Evolutionary conservation across 2,888 invertebrate species (phyloP).

Genomic region (Itoplectis maculator): DNA sequence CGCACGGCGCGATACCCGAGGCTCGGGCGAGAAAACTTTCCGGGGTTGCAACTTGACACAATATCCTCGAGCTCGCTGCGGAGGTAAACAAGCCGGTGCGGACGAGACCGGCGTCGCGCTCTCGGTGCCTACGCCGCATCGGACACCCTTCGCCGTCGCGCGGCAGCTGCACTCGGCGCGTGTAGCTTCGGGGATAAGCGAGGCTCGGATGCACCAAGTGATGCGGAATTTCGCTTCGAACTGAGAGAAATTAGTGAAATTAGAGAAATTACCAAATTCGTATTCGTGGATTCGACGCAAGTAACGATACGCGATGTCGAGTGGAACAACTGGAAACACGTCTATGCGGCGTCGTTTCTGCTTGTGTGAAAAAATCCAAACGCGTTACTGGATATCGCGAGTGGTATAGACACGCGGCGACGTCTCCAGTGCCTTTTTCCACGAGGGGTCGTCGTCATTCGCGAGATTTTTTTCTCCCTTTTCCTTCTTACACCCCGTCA

Average conservation of each 20-base stretch:
- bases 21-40: conserved; percentile 73
- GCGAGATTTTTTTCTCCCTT: neutral
- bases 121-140: conserved; percentile 44
- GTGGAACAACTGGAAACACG: no score
- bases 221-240: conserved; percentile 54
- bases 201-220: conserved; percentile 46
- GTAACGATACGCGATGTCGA: no score
- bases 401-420: neutral
- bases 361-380: neutral
- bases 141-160: conserved; percentile 30
- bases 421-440: neutral
- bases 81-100: conserved; percentile 69
- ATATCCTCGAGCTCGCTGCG: conserved; percentile 74
- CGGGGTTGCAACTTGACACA: conserved; percentile 74
- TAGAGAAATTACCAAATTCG: no score
- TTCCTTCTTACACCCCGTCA: neutral
- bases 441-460: neutral
- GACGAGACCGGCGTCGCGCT: conserved; percentile 52
- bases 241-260: no score
- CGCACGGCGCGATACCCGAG: conserved; percentile 43
- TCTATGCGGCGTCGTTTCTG: no score
- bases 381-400: neutral
- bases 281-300: no score
- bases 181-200: neutral
- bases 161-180: neutral